A percentile compares a stretch with the other conserved stretches of the same genome.
These are phyloP conservation scores for Nanger granti DNA, from an alignment of 2,113 vertebrate species.

Conservation along the genomic window DNA sequence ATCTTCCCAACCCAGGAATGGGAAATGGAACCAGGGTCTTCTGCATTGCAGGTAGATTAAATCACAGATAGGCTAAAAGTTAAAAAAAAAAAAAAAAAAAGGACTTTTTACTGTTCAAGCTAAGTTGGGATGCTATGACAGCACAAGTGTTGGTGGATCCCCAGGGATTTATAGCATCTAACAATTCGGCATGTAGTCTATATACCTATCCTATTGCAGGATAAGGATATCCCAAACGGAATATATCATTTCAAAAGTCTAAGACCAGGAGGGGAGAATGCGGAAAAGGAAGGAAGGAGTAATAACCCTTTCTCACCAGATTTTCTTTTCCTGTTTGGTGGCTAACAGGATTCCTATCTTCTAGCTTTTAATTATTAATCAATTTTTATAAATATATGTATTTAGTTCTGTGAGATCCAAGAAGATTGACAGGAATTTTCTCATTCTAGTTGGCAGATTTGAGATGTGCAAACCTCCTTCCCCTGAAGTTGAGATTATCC, in stretches of 20 bases:
- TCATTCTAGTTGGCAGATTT: neutral
- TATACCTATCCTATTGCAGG: neutral
- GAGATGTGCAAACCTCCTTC: neutral
- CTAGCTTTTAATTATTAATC: neutral
- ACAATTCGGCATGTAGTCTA: neutral
- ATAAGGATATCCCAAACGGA: neutral
- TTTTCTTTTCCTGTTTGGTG: neutral
- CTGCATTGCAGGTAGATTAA: neutral
- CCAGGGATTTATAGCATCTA: neutral
- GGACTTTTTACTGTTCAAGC: neutral
- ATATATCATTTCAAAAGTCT: neutral
- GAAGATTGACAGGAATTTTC: neutral
- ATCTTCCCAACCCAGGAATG: neutral
- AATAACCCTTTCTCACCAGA: neutral
- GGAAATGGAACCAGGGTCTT: neutral
- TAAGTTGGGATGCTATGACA: neutral
- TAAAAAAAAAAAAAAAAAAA: neutral
- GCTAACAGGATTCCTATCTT: neutral
- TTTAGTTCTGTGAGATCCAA: conserved; percentile 6
- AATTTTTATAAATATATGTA: conserved; percentile 6
- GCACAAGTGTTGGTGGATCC: neutral
- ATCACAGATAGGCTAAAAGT: neutral
- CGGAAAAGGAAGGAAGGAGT: neutral
- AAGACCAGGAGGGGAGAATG: neutral
- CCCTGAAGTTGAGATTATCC: neutral